Evolutionary conservation across 2,113 vertebrate species (phyloP).

Genomic region (Cyprinodon variegatus): DNA sequence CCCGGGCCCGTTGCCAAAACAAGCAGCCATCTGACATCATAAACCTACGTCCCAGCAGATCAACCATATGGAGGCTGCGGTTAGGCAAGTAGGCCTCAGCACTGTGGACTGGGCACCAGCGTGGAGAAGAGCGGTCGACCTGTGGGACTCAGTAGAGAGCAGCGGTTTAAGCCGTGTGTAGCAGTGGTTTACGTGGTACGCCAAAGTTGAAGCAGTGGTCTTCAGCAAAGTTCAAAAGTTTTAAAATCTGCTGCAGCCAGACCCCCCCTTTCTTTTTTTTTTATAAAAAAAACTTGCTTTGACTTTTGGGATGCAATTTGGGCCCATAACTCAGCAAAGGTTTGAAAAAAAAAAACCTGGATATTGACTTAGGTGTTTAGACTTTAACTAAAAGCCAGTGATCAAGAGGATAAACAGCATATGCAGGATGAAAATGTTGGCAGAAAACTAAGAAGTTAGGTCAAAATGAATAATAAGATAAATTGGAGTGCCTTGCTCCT

Average conservation of each 20-base stretch:
- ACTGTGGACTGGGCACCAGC: slow-evolving; percentile 53
- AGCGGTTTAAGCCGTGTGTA: slow-evolving; percentile 73
- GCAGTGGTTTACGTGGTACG: slow-evolving; percentile 72
- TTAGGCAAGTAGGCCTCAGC: slow-evolving; percentile 64
- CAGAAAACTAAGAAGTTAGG: slow-evolving; percentile 35
- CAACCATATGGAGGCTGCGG: slow-evolving; percentile 72
- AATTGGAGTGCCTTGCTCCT: slow-evolving; percentile 58
- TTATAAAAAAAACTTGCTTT: slow-evolving; percentile 58
- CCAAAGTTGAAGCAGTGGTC: slow-evolving; percentile 60
- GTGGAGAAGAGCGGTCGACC: slow-evolving; percentile 57
- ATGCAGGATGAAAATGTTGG: slow-evolving; percentile 35
- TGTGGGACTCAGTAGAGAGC: slow-evolving; percentile 61
- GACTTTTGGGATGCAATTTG: slow-evolving; percentile 50
- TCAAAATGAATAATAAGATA: slow-evolving; percentile 47
- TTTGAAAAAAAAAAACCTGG: slow-evolving; percentile 25
- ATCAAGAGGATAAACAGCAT: slow-evolving; percentile 21
- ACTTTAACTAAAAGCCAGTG: slow-evolving; percentile 22
- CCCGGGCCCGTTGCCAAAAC: slow-evolving; percentile 75
- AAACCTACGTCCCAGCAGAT: slow-evolving; percentile 80
- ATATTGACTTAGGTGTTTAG: slow-evolving; percentile 61
- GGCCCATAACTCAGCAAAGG: slow-evolving; percentile 23
- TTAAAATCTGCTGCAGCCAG: slow-evolving; percentile 62
- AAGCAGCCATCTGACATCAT: slow-evolving; percentile 83
- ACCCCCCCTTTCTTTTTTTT: too few relatives aligned
- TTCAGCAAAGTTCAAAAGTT: slow-evolving; percentile 47